Evolutionary conservation across 2,888 invertebrate genomes (phyloP).

Genomic region (Acrobasis repandana): DNA sequence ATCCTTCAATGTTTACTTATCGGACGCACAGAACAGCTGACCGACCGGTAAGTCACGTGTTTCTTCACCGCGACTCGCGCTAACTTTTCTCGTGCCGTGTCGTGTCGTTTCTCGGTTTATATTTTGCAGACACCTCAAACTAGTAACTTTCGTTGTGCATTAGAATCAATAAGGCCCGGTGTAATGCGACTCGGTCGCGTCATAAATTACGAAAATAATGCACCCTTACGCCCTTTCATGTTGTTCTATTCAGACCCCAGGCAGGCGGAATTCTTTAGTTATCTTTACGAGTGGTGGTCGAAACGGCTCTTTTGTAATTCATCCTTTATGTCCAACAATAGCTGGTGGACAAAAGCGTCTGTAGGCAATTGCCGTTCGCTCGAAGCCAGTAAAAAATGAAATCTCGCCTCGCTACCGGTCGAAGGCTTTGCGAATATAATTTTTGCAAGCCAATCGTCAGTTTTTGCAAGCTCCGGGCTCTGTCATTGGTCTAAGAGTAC

Average conservation of each 20-base stretch:
- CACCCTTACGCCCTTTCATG: constrained; percentile 72
- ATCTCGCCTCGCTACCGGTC: constrained; percentile 60
- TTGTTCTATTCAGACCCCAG: constrained; percentile 64
- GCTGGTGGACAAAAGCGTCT: constrained; percentile 65
- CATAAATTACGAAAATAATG: constrained; percentile 77
- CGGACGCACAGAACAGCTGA: constrained; percentile 79
- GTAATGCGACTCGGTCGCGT: constrained; percentile 50
- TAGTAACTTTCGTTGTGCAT: constrained; percentile 56
- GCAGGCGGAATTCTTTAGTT: constrained; percentile 66
- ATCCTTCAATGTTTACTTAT: constrained; percentile 78
- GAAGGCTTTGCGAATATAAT: constrained; percentile 69
- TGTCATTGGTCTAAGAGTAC: constrained; percentile 67
- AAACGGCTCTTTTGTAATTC: constrained; percentile 72
- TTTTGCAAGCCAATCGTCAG: constrained; percentile 77
- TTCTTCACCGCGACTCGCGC: constrained; percentile 43
- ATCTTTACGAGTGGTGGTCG: constrained; percentile 73
- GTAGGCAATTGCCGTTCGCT: constrained; percentile 54
- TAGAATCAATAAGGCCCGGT: constrained; percentile 66
- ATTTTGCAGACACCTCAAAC: constrained; percentile 48
- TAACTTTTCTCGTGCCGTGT: constrained; percentile 38
- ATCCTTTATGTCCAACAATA: constrained; percentile 75
- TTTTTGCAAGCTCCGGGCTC: constrained; percentile 51
- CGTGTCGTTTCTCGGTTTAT: constrained; percentile 38
- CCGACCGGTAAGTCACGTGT: constrained; percentile 81
- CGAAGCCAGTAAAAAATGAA: constrained; percentile 62